Evolutionary conservation across 2,797 vertebrate genomes (phyloP).

Genomic region (Carduelis carduelis): DNA sequence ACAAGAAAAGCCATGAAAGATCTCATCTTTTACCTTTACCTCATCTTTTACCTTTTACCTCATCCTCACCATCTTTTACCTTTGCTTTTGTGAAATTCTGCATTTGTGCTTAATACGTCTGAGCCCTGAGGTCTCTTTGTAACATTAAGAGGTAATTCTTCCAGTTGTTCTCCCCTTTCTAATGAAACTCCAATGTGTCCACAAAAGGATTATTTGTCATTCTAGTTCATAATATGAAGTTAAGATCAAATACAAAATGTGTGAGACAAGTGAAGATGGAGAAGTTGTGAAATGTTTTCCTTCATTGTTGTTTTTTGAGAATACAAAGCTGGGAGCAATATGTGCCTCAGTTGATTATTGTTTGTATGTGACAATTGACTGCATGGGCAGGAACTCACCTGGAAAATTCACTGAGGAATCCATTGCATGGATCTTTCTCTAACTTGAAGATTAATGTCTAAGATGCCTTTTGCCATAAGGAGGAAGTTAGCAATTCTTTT

Average conservation of each 20-base stretch:
- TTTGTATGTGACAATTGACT: background rate
- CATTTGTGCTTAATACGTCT: background rate
- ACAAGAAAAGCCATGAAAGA: background rate
- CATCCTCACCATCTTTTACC: background rate
- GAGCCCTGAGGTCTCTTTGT: background rate
- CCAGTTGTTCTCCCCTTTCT: background rate
- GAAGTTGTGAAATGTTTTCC: background rate
- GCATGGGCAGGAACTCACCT: background rate
- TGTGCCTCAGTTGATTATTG: background rate
- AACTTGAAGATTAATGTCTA: background rate
- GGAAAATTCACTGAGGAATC: background rate
- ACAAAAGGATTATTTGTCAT: background rate
- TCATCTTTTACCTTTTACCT: background rate
- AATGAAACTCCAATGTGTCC: background rate
- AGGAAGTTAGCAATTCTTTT: background rate
- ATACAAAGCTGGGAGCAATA: background rate
- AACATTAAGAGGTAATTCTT: fast-evolving
- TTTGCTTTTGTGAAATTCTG: background rate
- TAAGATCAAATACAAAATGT: background rate
- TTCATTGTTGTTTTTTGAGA: background rate
- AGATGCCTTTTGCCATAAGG: background rate
- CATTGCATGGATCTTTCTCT: background rate
- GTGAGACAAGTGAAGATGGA: background rate
- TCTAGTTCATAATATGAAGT: background rate
- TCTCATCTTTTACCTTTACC: background rate